These are phyloP conservation scores for Ecliptopera silaceata DNA, from an alignment of 2,888 invertebrate genomes.

Conservation along the genomic window DNA sequence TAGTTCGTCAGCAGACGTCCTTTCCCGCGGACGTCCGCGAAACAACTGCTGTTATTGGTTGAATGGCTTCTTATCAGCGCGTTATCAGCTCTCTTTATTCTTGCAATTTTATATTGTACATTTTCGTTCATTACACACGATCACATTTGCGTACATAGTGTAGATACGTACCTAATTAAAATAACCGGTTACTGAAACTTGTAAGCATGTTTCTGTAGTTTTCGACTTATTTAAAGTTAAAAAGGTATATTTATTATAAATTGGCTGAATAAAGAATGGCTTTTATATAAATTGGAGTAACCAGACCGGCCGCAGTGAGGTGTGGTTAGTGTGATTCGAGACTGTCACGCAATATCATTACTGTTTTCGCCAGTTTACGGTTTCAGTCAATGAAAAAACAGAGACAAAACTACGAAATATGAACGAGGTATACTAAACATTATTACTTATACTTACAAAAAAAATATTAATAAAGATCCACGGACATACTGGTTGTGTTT, in stretches of 20 bases:
- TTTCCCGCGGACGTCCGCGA: slow-evolving; percentile 61
- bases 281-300: slow-evolving; percentile 4
- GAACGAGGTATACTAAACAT: no score
- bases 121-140: slow-evolving; percentile 43
- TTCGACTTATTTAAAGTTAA: neutral
- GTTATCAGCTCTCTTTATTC: slow-evolving; percentile 53
- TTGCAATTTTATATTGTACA: slow-evolving; percentile 44
- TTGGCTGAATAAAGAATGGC: neutral
- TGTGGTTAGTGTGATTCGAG: slow-evolving; percentile 3
- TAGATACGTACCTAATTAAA: slow-evolving; percentile 26
- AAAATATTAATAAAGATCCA: no score
- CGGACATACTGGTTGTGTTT: no score
- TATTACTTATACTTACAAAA: no score
- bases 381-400: neutral
- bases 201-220: slow-evolving; percentile 3
- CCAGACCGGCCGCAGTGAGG: neutral
- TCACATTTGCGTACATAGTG: slow-evolving; percentile 34
- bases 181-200: slow-evolving; percentile 29
- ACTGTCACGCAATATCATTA: slow-evolving; percentile 16
- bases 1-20: slow-evolving; percentile 60
- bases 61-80: slow-evolving; percentile 55
- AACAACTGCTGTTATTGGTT: slow-evolving; percentile 61
- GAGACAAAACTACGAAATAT: no score
- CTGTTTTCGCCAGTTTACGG: neutral
- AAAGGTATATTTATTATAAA: neutral